Percentiles rank a stretch among this genome's conserved stretches.
Evolutionary conservation across 2,113 vertebrate genomes (phyloP).

Genomic region (Cairina moschata): DNA sequence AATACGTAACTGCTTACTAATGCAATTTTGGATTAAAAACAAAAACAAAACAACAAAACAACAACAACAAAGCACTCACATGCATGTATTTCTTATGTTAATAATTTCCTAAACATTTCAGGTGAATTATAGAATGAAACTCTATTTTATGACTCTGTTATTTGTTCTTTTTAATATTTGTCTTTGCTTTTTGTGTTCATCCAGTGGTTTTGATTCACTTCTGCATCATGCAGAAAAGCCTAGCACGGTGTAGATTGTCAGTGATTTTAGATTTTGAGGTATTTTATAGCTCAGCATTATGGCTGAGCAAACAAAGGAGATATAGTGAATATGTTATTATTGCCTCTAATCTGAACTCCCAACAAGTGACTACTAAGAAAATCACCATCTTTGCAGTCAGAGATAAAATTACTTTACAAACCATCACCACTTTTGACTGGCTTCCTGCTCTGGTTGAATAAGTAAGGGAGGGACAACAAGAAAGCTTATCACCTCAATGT

Average conservation of each 20-base stretch:
- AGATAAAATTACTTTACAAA: conserved; percentile 15
- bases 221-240: neutral
- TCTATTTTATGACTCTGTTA: neutral
- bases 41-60: neutral
- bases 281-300: neutral
- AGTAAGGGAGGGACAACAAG: neutral
- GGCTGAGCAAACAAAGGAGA: neutral
- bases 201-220: neutral
- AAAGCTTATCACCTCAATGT: neutral
- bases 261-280: neutral
- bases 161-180: neutral
- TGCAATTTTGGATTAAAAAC: neutral
- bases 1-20: neutral
- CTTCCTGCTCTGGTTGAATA: neutral
- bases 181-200: neutral
- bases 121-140: neutral
- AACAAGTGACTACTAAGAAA: neutral
- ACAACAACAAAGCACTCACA: neutral
- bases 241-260: neutral
- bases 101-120: neutral
- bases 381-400: neutral
- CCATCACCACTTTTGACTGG: neutral
- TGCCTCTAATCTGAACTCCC: neutral
- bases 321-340: neutral
- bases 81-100: neutral